Evolutionary conservation across 64 coral and sea anemone genomes (phyloP).

Genomic region (Montipora capricornis): DNA sequence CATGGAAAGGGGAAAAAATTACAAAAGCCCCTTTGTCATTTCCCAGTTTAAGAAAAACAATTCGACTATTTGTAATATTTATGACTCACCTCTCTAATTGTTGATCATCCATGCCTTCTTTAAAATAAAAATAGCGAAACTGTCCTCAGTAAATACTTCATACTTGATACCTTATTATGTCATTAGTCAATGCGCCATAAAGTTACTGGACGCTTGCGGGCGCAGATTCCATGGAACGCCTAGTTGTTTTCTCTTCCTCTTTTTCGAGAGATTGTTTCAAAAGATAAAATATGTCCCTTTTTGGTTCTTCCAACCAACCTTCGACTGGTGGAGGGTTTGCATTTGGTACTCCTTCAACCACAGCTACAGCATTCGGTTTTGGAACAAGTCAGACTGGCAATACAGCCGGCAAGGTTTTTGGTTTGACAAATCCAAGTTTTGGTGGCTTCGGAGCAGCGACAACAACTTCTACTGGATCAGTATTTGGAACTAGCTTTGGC

Average conservation of each 20-base stretch:
- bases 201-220: not conserved
- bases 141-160: not conserved
- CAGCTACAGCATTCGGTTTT: slow-evolving; percentile 41
- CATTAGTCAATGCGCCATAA: too few relatives aligned
- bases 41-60: too few relatives aligned
- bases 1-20: too few relatives aligned
- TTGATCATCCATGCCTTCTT: slow-evolving; percentile 38
- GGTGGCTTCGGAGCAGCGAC: slow-evolving; percentile 54
- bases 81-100: slow-evolving; percentile 56
- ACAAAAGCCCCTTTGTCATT: too few relatives aligned
- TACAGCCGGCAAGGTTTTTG: slow-evolving; percentile 16
- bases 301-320: slow-evolving; percentile 22
- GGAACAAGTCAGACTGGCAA: slow-evolving; percentile 26
- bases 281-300: slow-evolving; percentile 1
- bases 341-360: slow-evolving; percentile 64
- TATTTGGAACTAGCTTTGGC: slow-evolving; percentile 28
- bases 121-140: not conserved
- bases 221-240: not conserved
- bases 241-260: not conserved
- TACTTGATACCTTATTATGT: too few relatives aligned
- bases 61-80: not conserved
- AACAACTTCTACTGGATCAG: slow-evolving; percentile 17
- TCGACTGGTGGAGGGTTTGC: slow-evolving; percentile 16
- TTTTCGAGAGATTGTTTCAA: not conserved
- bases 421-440: slow-evolving; percentile 7